Base-by-base conservation (phyloP, 2,888 invertebrate genomes). In the Lamproptera curius region DNA sequence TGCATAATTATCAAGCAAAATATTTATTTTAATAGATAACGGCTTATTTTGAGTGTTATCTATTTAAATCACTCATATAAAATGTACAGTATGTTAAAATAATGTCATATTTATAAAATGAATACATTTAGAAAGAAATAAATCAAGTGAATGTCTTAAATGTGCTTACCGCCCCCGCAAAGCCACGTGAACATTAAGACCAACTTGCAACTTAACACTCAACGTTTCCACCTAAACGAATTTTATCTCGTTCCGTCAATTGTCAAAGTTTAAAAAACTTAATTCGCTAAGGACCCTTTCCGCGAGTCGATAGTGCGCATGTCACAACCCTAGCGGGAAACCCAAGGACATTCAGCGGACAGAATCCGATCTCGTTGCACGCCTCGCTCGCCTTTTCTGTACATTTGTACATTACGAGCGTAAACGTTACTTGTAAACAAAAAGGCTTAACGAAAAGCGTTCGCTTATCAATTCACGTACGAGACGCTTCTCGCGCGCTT, bases 241-340 rank as follows among this genome's bases (percentile, higher is more conserved):
- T 73, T 77, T 74, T 70, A 76, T 81, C 76, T 76, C 76, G 76
- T 84, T 82, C 80, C 76, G 86, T 79, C 80, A 83, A 84, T 85
- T 82, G 81, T 82, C 76, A 76, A 85, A 85, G 80, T 86, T 85
- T 83, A 80, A 84, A n/a, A 85, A 86, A 84, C 82, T 85, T 82
- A 86, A 85, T 85, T 82, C 82, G 82, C 80, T 83, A 79, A 75
- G 81, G 73, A 74, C 81, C 79, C 79, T 20, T 83, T 82, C 73
- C 70, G 72, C 66, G 66, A 67, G 70, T 67, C 63, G 64, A 65
- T 63, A 81, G 62, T 84, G 85, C 84, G 84, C 85, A 84, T 85
- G 85, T 72, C 82, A 58, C 68, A 67, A 67, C 69, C 76, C 79
- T 75, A 79, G 78, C 78, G 81, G 79, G 79, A 80, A 73, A 76